phyloP scores from a whole-genome alignment of 2,797 vertebrate species.

The Ptychadena robeensis region DNA sequence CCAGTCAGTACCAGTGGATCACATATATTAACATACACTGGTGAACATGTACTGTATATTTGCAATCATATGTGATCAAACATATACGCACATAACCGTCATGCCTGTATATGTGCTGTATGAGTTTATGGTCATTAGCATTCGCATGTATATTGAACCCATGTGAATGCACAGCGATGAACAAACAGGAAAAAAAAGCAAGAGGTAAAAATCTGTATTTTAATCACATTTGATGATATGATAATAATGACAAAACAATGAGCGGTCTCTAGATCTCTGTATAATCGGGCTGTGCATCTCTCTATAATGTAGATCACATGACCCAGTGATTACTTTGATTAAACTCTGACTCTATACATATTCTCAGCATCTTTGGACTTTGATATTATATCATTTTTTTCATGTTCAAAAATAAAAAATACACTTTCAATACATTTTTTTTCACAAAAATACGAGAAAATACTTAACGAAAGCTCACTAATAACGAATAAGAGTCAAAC shows the following conservation, averaged over 20 bases:
- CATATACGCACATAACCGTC: conserved; percentile 17
- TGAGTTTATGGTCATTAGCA: not conserved
- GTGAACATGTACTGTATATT: not conserved
- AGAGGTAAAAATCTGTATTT: conserved; percentile 28
- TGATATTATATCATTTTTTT: not conserved
- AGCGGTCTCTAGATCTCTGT: not conserved
- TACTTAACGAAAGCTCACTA: conserved; percentile 38
- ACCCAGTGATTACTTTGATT: not conserved
- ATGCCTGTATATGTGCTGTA: conserved; percentile 7
- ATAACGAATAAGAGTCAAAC: conserved; percentile 20
- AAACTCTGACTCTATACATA: conserved; percentile 1
- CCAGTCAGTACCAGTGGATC: not conserved
- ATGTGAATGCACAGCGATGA: conserved; percentile 3
- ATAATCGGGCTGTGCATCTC: not conserved
- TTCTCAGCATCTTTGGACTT: conserved; percentile 36
- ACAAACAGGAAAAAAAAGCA: not conserved
- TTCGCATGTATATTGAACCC: conserved; percentile 18
- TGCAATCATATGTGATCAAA: conserved; percentile 17
- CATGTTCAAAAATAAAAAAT: conserved; percentile 15
- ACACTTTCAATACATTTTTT: conserved; percentile 27
- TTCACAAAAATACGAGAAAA: conserved; percentile 51
- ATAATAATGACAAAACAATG: conserved; percentile 14
- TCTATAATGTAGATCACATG: conserved; percentile 3
- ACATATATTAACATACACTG: conserved; percentile 9
- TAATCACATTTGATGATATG: conserved; percentile 45